These are phyloP conservation scores for Conus ventricosus DNA, from an alignment of 1,140 invertebrate genomes.

Conservation along the genomic window DNA sequence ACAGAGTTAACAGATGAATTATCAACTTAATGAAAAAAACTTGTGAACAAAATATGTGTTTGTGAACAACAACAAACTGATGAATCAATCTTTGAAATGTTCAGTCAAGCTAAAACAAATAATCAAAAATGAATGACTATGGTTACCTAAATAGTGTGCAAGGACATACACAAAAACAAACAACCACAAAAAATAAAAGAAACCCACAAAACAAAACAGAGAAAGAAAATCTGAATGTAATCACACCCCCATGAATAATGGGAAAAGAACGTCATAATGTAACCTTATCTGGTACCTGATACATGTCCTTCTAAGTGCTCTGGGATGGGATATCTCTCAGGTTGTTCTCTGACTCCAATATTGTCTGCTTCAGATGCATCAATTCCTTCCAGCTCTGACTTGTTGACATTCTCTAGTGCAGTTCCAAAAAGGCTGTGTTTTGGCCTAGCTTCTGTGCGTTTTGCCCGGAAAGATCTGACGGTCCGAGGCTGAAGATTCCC, in stretches of 20 bases:
- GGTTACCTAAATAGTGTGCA: no score
- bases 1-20: no score
- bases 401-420: slow-evolving; percentile 49
- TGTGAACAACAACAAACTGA: no score
- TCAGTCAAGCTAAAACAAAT: no score
- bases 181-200: background rate
- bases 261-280: background rate
- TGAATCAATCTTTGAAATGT: no score
- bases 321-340: slow-evolving; percentile 42
- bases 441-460: slow-evolving; percentile 55
- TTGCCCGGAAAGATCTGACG: slow-evolving; percentile 18
- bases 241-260: no score
- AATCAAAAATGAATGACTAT: no score
- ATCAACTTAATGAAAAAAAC: no score
- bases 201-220: background rate
- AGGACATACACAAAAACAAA: background rate
- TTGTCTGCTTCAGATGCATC: slow-evolving; percentile 18
- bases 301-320: slow-evolving; percentile 42
- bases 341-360: background rate
- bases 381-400: slow-evolving; percentile 48
- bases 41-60: no score
- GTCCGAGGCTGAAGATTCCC: slow-evolving; percentile 14
- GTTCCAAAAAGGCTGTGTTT: slow-evolving; percentile 63
- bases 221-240: no score
- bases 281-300: slow-evolving; percentile 39